phyloP scores from a whole-genome alignment of 2,113 vertebrate genomes.

The Candoia aspera region DNA sequence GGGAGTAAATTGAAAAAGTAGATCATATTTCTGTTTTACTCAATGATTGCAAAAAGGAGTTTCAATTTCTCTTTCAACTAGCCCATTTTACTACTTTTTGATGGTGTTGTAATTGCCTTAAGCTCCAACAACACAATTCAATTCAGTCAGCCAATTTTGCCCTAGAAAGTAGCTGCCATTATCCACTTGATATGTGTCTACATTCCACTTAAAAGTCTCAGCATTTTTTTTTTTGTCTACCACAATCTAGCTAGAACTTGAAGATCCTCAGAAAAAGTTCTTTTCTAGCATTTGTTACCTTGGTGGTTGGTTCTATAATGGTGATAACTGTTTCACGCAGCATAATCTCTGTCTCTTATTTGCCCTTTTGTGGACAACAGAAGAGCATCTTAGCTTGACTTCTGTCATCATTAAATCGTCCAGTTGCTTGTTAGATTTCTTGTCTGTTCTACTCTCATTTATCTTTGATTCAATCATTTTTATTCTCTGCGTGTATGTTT shows the following conservation, averaged over 20 bases:
- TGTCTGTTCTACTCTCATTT: background rate
- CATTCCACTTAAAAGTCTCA: background rate
- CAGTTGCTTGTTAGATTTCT: conserved; percentile 14
- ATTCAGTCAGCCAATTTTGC: background rate
- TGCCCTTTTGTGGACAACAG: background rate
- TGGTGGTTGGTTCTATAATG: background rate
- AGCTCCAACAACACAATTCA: background rate
- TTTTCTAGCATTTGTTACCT: background rate
- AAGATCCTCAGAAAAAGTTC: background rate
- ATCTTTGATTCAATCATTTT: conserved; percentile 7
- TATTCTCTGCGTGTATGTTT: conserved; percentile 7
- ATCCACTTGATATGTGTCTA: background rate
- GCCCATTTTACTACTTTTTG: background rate
- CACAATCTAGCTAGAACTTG: background rate
- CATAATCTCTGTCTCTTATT: background rate
- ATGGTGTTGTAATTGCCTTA: background rate
- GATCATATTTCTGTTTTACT: background rate
- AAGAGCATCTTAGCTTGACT: background rate
- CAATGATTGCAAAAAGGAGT: background rate
- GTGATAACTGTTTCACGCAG: background rate
- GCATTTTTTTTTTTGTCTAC: background rate
- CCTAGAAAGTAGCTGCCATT: background rate
- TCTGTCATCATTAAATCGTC: conserved; percentile 10
- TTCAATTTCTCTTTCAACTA: background rate
- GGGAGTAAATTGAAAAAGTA: background rate